These are phyloP conservation scores for Mantis religiosa DNA, from an alignment of 2,888 invertebrate species.

Conservation along the genomic window DNA sequence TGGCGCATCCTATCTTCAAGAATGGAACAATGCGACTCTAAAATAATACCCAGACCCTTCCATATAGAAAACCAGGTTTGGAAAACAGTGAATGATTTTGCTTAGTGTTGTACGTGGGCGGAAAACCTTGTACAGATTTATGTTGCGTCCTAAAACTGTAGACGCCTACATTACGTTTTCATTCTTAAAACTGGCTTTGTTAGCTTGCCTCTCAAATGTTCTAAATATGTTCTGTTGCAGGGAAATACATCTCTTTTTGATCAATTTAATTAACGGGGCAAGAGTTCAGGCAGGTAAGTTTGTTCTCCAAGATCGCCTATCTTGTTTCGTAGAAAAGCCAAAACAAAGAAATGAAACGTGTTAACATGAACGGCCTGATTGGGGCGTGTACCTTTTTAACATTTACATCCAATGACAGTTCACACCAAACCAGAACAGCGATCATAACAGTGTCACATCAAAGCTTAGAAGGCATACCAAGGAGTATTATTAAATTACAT, in stretches of 20 bases:
- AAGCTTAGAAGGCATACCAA: background rate
- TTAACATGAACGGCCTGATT: background rate
- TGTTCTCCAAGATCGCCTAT: background rate
- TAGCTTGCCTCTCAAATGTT: background rate
- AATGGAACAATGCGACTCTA: background rate
- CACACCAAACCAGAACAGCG: background rate
- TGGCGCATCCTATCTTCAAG: background rate
- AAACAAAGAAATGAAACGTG: background rate
- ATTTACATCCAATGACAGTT: background rate
- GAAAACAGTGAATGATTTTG: background rate
- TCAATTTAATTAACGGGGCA: background rate
- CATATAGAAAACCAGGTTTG: background rate
- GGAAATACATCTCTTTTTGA: background rate
- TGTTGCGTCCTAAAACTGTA: background rate
- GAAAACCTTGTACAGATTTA: background rate
- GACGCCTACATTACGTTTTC: background rate
- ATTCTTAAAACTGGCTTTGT: background rate
- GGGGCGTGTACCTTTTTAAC: background rate
- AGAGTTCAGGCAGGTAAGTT: background rate
- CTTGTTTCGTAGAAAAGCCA: background rate
- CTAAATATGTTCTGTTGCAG: background rate
- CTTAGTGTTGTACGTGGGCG: background rate
- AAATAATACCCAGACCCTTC: background rate
- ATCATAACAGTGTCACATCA: background rate
- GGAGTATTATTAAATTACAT: background rate